Percentiles rank a stretch among this genome's conserved stretches.
phyloP scores from a whole-genome alignment of 1,140 invertebrate genomes.

The Lordiphosa stackelbergi region DNA sequence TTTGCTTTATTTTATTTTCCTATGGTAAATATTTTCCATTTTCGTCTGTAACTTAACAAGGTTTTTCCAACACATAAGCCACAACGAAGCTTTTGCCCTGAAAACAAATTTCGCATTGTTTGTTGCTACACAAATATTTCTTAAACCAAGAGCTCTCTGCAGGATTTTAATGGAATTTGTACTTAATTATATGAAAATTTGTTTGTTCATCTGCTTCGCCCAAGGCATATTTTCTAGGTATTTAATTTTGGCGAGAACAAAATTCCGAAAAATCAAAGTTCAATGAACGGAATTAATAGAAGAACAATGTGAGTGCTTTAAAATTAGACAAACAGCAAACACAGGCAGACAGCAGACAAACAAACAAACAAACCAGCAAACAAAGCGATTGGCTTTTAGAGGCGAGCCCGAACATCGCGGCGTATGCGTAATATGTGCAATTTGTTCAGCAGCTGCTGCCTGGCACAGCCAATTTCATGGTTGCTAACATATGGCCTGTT shows the following conservation, averaged over 20 bases:
- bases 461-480: slow-evolving; percentile 56
- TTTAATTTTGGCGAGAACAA: slow-evolving; percentile 8
- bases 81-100: no score
- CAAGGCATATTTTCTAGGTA: slow-evolving; percentile 16
- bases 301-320: slow-evolving; percentile 46
- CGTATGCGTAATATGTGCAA: slow-evolving; percentile 70
- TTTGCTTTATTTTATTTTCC: no score
- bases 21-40: no score
- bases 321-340: slow-evolving; percentile 60
- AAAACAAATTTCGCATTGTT: no score
- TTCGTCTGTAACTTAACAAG: no score
- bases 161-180: slow-evolving; percentile 29
- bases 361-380: slow-evolving; percentile 27
- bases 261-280: slow-evolving; percentile 25
- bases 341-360: slow-evolving; percentile 26
- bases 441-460: slow-evolving; percentile 63
- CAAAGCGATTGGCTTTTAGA: slow-evolving; percentile 23
- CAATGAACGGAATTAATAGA: slow-evolving; percentile 51
- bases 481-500: slow-evolving; percentile 49
- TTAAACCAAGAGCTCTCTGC: no score
- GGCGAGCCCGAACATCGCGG: slow-evolving; percentile 35
- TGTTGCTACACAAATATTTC: no score
- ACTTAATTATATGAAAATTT: slow-evolving; percentile 41
- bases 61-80: no score
- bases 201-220: slow-evolving; percentile 33